These are phyloP conservation scores for Myotis findleyi DNA, from an alignment of 2,797 vertebrate species.

Conservation along the genomic window DNA sequence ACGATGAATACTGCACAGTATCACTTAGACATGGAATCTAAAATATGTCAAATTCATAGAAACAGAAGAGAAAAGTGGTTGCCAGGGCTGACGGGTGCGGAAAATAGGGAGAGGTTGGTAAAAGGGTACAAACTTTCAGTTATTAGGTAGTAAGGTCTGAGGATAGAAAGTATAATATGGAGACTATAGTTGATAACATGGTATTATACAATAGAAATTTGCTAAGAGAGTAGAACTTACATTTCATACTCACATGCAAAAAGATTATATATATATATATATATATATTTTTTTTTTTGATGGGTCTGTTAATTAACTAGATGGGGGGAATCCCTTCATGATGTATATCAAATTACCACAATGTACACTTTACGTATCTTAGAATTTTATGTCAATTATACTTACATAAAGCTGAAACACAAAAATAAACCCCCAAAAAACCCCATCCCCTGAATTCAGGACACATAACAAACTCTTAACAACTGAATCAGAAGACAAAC, in stretches of 20 bases:
- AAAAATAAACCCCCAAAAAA: not conserved
- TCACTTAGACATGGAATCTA: not conserved
- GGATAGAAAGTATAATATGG: not conserved
- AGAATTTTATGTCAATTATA: not conserved
- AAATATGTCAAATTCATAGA: not conserved
- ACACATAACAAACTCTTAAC: not conserved
- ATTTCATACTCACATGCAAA: not conserved
- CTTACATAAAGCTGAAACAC: not conserved
- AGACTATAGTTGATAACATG: not conserved
- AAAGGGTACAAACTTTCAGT: not conserved
- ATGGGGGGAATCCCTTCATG: not conserved
- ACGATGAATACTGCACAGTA: not conserved
- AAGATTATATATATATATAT: not conserved
- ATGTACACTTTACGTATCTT: not conserved
- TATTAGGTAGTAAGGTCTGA: not conserved
- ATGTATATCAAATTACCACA: not conserved
- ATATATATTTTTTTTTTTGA: not conserved
- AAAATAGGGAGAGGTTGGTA: not conserved
- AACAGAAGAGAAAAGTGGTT: not conserved
- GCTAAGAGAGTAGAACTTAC: not conserved
- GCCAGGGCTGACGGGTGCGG: not conserved
- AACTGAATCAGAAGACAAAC: slow-evolving; percentile 16
- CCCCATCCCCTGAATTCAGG: not conserved
- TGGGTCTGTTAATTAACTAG: not conserved
- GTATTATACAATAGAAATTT: not conserved